A percentile compares a stretch with the other conserved stretches of the same genome.
These are phyloP conservation scores for Drosophila sucinea DNA, from an alignment of 1,140 invertebrate genomes.

Conservation along the genomic window DNA sequence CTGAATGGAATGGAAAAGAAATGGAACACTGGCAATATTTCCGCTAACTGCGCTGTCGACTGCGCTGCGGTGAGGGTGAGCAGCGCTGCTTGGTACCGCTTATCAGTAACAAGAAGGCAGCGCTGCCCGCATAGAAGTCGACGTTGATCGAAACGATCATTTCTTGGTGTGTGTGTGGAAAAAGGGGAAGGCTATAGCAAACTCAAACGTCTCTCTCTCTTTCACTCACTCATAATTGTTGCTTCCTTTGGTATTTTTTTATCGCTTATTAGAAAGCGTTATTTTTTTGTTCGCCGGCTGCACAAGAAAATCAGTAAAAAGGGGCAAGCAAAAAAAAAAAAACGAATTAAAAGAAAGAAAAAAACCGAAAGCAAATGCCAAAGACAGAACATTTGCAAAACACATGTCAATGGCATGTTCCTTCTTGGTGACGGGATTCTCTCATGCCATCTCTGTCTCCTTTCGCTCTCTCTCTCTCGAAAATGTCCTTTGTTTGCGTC, in stretches of 20 bases:
- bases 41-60: background rate
- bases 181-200: conserved; percentile 31
- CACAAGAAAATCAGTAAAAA: conserved; percentile 32
- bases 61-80: conserved; percentile 14
- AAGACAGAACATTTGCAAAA: conserved; percentile 70
- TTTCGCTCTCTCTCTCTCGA: conserved; percentile 1
- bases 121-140: conserved; percentile 10
- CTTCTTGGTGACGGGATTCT: conserved; percentile 43
- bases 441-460: background rate
- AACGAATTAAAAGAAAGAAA: conserved; percentile 13
- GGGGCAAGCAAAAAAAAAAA: conserved; percentile 13
- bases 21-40: conserved; percentile 3
- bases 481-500: conserved; percentile 58
- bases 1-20: conserved; percentile 47
- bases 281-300: conserved; percentile 15
- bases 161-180: conserved; percentile 26
- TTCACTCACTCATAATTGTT: conserved; percentile 29
- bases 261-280: conserved; percentile 58
- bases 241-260: conserved; percentile 19
- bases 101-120: conserved; percentile 47
- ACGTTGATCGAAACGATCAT: conserved; percentile 41
- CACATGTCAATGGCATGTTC: conserved; percentile 79
- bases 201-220: background rate
- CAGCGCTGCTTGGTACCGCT: conserved; percentile 36
- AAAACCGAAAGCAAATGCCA: conserved; percentile 47